Base-by-base conservation (phyloP, 2,113 vertebrate species). In the Leptobrachium leishanense region DNA sequence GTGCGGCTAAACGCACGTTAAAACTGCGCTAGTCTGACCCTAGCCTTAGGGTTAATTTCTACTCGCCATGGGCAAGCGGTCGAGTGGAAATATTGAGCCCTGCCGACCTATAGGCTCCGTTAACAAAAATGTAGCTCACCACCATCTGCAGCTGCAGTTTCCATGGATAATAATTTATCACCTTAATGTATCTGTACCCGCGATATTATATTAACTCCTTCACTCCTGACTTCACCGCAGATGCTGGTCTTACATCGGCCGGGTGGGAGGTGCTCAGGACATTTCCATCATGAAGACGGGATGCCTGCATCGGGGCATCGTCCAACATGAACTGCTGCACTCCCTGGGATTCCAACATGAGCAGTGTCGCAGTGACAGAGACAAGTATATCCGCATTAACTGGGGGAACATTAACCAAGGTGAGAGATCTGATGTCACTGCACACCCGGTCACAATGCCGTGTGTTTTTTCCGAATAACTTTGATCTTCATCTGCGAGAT, bases 401-500 rank as follows among this genome's bases (percentile, higher is more conserved):
- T 93, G 88, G 87, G 83, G 88, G 57, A 90, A 91, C 83, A 88
- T 93, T 75, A 90, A 83, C 88, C 90, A 91, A 88, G 92, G 89
- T 92, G 88, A 31, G 20, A 31, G 20, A 31, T 31, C 20, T 31
- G 20, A 31, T 31, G 20, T 31, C 20, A 31, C 20, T 31, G 20
- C 20, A 31, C 20, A 31, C 20, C 20, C 20, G 20, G 20, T 31
- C 20, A 31, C 20, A 31, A 31, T 31, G 20, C 20, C 20, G 20
- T 31, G 20, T 31, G 20, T 31, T 31, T 31, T 31, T 31, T 31
- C 20, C 20, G 20, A 31, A 31, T 31, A 31, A 31, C 20, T 31
- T 31, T 31, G 20, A 31, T 31, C 20, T 31, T 31, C 20, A 31
- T 31, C 20, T 31, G 20, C 20, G 20, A 31, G 20, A 31, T 31